Conservation (phyloP, 2,797 vertebrate genomes). For the Poecile montanus region DNA sequence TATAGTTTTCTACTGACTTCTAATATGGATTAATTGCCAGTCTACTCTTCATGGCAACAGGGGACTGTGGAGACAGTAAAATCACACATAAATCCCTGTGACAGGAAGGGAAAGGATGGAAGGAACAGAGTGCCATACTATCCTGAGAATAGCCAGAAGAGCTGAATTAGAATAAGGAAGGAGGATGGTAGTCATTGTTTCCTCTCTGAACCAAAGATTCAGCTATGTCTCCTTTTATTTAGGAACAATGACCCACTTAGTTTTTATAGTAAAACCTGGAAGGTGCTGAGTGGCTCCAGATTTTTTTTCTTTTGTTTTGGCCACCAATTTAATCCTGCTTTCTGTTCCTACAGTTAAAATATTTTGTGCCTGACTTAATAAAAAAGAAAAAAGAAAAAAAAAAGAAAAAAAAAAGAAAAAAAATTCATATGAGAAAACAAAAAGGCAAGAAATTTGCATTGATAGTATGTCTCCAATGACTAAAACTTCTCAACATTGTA, state of each 20-base stretch:
- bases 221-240: background rate
- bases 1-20: background rate
- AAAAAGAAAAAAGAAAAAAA: background rate
- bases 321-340: background rate
- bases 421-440: background rate
- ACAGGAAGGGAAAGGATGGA: rapidly evolving
- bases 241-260: background rate
- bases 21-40: constrained; percentile 5
- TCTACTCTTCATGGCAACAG: background rate
- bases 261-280: background rate
- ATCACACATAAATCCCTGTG: background rate
- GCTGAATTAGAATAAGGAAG: background rate
- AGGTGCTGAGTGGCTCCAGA: background rate
- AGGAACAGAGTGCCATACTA: background rate
- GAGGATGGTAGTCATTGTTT: background rate
- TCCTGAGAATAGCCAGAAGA: background rate
- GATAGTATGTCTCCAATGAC: background rate
- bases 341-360: background rate
- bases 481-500: background rate
- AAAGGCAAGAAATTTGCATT: background rate
- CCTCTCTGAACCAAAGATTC: background rate
- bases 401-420: background rate
- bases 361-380: background rate
- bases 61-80: background rate
- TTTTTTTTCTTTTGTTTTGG: background rate